Evolutionary conservation across 2,888 invertebrate species (phyloP), one percentile per base, ranked within the genome.

Genomic region (Machimus atricapillus): DNA sequence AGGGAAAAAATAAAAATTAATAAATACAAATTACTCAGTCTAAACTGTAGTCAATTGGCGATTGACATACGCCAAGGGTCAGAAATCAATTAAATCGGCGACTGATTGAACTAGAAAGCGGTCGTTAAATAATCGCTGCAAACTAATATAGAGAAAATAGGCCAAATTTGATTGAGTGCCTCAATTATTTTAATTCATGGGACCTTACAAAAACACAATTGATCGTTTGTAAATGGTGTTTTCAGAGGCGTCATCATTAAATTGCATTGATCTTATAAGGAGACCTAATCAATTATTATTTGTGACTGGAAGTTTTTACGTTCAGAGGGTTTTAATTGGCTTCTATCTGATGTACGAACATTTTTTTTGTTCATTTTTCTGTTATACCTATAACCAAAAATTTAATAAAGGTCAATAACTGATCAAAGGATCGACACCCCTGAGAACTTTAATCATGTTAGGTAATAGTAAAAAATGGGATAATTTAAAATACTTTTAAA

Each of bases 71-170:
- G 74, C 46, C 46, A 85, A 74, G 19, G 82, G 82, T 82, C 82
- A 85, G 14, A 31, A 85, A 34, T 85, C 85, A 85, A 85, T 85
- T 85, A 40, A 82, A 34, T 82, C 19, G 58, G 31, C 58, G 82
- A 58, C 58, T 58, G 82, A 82, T 82, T 81, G 81, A 81, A 81
- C 81, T 66, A 52, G 82, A 82, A 82, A 66, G 82, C 82, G 66
- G 3, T 52, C 31, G 56, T 82, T 66, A 82, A 82, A 52, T 31
- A 82, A 58, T 66, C 58, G 23, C 6, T 5, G n/a, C 8, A 9
- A 58, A 82, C 40, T 58, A 82, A 82, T 58, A 31, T 37, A 34
- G 19, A 37, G 82, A 82, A 82, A 82, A 82, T 82, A 58, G 82
- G 58, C 31, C 82, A 82, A 82, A 82, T 82, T 82, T 82, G 82